Base-by-base conservation (phyloP, 2,797 vertebrate species). In the Xenopus petersii region DNA sequence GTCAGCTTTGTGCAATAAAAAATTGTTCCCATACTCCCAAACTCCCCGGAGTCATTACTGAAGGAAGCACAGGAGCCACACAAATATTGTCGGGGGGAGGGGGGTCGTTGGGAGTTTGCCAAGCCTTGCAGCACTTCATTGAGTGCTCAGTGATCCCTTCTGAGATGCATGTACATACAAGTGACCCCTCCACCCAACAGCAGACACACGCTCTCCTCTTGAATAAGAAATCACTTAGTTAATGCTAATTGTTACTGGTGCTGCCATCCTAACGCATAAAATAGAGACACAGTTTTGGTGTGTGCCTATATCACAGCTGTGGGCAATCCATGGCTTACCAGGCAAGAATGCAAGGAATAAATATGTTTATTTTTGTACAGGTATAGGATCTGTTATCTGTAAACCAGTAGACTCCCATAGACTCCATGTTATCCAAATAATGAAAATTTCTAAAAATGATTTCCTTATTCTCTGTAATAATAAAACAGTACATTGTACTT, bases 141-240 rank as follows among this genome's bases (percentile, higher is more conserved):
- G 76, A 79, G 71, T 74, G 76, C 76, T 79, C 76, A 70, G 71
- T 79, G 76, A 79, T 74, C 71, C 76, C 71, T 67, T 73, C 54
- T 46, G 64, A 49, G 71, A 74, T 64, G 54, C 71, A 49, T 79
- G 76, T 79, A 74, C 76, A 79, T 79, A 79, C 76, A 79, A 79
- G 71, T 51, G 59, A 49, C 36, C 67, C 71, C 48, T 63, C 62
- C 71, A 78, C 65, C 76, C 66, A 65, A 21, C 76, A 60, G 60
- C 64, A 74, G 65, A 51, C 76, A 70, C 71, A 73, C 71, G 49
- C 17, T 68, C 71, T 69, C 70, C 75, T 61, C 58, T 21, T 55
- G 17, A 70, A 65, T 65, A 42, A 79, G 67, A 70, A 74, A 74
- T 74, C 76, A 79, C 76, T 79, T 79, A 79, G 55, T 51, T 42